These are phyloP conservation scores for Melikaiella ostensackeni DNA, from an alignment of 2,888 invertebrate species.

Conservation along the genomic window DNA sequence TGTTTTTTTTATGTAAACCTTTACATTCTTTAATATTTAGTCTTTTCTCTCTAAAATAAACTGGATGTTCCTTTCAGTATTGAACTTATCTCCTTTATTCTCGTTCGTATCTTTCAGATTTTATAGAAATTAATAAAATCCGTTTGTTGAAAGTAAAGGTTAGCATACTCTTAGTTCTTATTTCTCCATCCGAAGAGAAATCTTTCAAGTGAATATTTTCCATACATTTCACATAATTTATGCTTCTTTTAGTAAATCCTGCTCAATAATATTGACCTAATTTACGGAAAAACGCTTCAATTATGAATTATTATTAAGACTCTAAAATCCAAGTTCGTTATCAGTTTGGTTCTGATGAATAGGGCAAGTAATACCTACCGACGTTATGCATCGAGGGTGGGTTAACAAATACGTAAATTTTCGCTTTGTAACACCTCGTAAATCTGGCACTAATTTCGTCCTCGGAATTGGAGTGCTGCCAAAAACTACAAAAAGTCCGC, in stretches of 20 bases:
- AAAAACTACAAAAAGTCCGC: slow-evolving; percentile 55
- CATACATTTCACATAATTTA: neutral
- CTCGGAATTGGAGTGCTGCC: slow-evolving; percentile 60
- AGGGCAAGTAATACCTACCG: neutral
- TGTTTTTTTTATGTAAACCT: no score
- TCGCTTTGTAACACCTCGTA: slow-evolving; percentile 62
- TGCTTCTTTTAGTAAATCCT: neutral
- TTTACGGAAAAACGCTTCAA: neutral
- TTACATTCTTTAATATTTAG: neutral
- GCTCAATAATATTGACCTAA: neutral
- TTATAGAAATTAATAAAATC: no score
- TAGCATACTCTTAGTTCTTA: neutral
- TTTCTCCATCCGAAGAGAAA: neutral
- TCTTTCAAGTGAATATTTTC: neutral
- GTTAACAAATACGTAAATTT: slow-evolving; percentile 66
- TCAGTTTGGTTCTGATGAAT: slow-evolving; percentile 14
- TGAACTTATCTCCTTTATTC: no score
- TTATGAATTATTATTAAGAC: neutral
- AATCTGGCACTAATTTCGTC: slow-evolving; percentile 64
- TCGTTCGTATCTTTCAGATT: no score
- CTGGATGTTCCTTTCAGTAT: no score
- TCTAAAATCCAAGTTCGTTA: slow-evolving; percentile 6
- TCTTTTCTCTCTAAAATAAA: neutral
- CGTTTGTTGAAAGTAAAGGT: neutral
- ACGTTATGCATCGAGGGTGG: slow-evolving; percentile 10